A percentile compares a stretch with the other conserved stretches of the same genome.
Conservation (phyloP, 2,888 invertebrate genomes). For the Deilephila porcellus region DNA sequence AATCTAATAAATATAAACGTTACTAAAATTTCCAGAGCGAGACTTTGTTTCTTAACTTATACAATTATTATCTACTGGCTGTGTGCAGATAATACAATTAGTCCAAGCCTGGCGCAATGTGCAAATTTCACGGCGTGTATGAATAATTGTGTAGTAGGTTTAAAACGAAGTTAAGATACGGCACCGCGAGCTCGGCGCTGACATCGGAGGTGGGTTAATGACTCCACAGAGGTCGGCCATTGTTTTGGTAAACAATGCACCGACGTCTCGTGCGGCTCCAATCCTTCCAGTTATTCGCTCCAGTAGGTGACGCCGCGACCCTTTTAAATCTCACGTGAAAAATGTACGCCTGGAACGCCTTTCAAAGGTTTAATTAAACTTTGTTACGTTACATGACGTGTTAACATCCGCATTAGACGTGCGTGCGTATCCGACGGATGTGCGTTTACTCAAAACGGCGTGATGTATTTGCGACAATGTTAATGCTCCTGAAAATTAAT, state of each 20-base stretch:
- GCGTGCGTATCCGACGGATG: conserved; percentile 34
- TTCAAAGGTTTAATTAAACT: conserved; percentile 55
- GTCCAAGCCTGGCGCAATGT: conserved; percentile 12
- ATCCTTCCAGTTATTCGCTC: conserved; percentile 75
- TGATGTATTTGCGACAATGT: not conserved
- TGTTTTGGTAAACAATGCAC: conserved; percentile 82
- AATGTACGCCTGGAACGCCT: conserved; percentile 53
- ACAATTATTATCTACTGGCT: conserved; percentile 1
- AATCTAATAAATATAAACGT: not conserved
- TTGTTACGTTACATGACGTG: conserved; percentile 32
- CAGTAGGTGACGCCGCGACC: conserved; percentile 72
- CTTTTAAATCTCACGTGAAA: conserved; percentile 67
- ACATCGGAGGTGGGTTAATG: conserved; percentile 81
- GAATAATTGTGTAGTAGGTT: conserved; percentile 42
- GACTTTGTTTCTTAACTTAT: not conserved
- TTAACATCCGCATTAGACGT: conserved; percentile 42
- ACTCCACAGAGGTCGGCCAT: conserved; percentile 80
- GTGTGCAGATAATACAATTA: not conserved
- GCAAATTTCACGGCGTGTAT: conserved; percentile 35
- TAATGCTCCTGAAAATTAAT: not conserved
- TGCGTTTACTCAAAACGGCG: not conserved
- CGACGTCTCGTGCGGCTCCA: conserved; percentile 67
- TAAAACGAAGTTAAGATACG: conserved; percentile 60
- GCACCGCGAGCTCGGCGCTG: conserved; percentile 52
- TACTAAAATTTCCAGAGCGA: not conserved